Conservation (phyloP, 2,888 invertebrate species). For the Ophion obscuratus region DNA sequence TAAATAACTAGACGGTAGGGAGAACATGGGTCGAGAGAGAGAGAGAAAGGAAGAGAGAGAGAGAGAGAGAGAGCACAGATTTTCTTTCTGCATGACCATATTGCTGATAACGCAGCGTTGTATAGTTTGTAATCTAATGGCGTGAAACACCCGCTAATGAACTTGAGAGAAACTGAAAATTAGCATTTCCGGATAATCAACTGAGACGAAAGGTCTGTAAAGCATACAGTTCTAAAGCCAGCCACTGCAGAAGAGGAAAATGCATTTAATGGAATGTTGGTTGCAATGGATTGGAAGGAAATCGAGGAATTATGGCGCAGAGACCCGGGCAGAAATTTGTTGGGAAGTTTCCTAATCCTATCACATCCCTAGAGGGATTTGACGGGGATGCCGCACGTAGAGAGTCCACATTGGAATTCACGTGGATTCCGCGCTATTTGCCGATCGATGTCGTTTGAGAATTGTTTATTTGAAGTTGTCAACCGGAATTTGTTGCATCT, state of each 20-base stretch:
- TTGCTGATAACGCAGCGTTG: slow-evolving; percentile 23
- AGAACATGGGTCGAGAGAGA: slow-evolving; percentile 9
- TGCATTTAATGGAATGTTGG: neutral
- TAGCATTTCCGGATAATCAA: neutral
- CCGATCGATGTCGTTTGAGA: no score
- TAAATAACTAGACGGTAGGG: slow-evolving; percentile 69
- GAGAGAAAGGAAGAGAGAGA: slow-evolving; percentile 18
- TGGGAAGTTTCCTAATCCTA: no score
- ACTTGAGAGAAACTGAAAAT: slow-evolving; percentile 1
- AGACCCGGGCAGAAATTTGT: no score
- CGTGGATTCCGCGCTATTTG: no score
- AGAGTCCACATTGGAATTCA: no score
- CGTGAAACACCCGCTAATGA: slow-evolving; percentile 28
- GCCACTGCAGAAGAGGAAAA: neutral
- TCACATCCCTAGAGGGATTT: no score
- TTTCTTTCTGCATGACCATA: slow-evolving; percentile 9
- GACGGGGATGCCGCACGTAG: no score
- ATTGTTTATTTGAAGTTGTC: no score
- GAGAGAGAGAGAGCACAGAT: neutral
- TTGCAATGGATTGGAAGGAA: neutral
- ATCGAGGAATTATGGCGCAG: neutral
- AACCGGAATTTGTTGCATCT: no score
- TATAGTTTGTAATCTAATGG: slow-evolving; percentile 15
- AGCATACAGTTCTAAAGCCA: neutral
- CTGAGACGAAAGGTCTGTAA: neutral